A percentile compares a stretch with the other conserved stretches of the same genome.
phyloP scores from a whole-genome alignment of 2,888 invertebrate species.

The Alitta virens region DNA sequence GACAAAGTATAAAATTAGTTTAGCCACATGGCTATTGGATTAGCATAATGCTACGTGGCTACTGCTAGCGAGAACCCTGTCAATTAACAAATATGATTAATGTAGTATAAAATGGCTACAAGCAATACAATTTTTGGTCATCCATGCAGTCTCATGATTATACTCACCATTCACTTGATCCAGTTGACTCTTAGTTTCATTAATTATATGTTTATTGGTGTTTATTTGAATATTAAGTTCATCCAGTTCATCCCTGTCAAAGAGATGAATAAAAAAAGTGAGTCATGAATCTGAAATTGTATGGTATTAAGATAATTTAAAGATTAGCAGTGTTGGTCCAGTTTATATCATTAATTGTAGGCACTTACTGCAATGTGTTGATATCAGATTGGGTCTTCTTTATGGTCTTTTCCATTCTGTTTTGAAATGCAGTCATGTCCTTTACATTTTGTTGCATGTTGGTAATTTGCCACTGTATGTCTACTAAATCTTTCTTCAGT shows the following conservation, averaged over 20 bases:
- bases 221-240: slow-evolving; percentile 44
- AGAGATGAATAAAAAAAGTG: background rate
- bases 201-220: slow-evolving; percentile 36
- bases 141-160: too few species aligned
- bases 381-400: slow-evolving; percentile 36
- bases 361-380: slow-evolving; percentile 33
- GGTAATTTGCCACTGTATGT: slow-evolving; percentile 44
- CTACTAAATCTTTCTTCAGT: slow-evolving; percentile 38
- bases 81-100: too few species aligned
- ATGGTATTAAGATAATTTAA: too few species aligned
- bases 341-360: too few species aligned
- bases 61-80: too few species aligned
- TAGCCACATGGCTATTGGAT: too few species aligned
- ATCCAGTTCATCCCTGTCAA: slow-evolving; percentile 41
- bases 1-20: too few species aligned
- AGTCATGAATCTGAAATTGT: too few species aligned
- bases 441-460: slow-evolving; percentile 51
- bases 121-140: too few species aligned
- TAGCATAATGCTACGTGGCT: too few species aligned
- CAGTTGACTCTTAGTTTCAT: slow-evolving; percentile 12
- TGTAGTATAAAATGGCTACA: too few species aligned
- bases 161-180: background rate
- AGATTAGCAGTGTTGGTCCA: too few species aligned
- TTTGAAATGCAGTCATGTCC: slow-evolving; percentile 46
- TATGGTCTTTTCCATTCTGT: slow-evolving; percentile 42